phyloP scores from a whole-genome alignment of 2,797 vertebrate genomes.

The Ficedula albicollis region DNA sequence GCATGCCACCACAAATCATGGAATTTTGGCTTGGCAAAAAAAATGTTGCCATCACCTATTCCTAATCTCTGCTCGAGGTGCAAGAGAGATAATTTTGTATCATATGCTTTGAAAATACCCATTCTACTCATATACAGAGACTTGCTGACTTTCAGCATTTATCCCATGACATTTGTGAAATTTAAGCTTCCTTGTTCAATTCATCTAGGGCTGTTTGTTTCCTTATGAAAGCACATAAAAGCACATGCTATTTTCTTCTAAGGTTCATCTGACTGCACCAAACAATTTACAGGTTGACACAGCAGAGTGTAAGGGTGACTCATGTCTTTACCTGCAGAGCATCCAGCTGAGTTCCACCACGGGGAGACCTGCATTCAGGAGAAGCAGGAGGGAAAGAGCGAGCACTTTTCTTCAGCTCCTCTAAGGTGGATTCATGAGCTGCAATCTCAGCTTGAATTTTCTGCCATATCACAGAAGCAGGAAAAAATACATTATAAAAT shows the following conservation, averaged over 20 bases:
- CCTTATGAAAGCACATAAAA: background rate
- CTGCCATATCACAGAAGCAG: slow-evolving; percentile 67
- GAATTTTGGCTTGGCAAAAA: background rate
- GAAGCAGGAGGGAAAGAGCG: slow-evolving; percentile 76
- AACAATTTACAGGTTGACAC: background rate
- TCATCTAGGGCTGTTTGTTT: background rate
- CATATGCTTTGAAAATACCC: background rate
- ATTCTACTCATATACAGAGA: background rate
- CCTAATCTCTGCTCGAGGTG: background rate
- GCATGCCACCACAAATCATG: background rate
- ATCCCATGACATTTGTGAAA: background rate
- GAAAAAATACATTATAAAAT: background rate
- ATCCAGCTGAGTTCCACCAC: slow-evolving; percentile 88
- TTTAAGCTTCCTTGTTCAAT: background rate
- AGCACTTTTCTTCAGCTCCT: slow-evolving; percentile 87
- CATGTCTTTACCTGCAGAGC: slow-evolving; percentile 84
- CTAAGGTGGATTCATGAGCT: slow-evolving; percentile 88
- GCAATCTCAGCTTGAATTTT: slow-evolving; percentile 92
- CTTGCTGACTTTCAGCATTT: background rate
- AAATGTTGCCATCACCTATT: background rate
- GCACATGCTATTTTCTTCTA: background rate
- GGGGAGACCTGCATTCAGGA: slow-evolving; percentile 81
- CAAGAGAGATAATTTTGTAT: background rate
- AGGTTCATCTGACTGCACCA: background rate
- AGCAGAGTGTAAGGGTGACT: background rate